A percentile compares a stretch with the other conserved stretches of the same genome.
Evolutionary conservation across 2,113 vertebrate species (phyloP).

Genomic region (Fulmarus glacialis): DNA sequence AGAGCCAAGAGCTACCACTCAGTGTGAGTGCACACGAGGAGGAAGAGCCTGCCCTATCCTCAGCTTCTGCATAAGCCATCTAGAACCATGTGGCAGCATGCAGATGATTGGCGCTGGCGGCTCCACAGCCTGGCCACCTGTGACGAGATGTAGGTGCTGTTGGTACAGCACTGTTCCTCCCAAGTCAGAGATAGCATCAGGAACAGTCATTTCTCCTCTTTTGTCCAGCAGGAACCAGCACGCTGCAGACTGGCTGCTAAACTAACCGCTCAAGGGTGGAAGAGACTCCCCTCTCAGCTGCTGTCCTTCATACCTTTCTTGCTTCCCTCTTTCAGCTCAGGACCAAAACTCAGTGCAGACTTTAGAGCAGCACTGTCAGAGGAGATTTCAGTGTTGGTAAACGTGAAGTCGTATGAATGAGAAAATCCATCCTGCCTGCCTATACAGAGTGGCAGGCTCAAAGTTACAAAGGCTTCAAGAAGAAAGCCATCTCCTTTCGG

Average conservation of each 20-base stretch:
- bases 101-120: not conserved
- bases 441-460: not conserved
- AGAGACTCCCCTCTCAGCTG: not conserved
- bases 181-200: not conserved
- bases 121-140: not conserved
- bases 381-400: not conserved
- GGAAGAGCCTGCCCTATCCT: not conserved
- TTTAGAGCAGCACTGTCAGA: not conserved
- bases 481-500: not conserved
- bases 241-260: not conserved
- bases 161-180: not conserved
- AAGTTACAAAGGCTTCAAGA: not conserved
- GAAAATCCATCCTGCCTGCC: not conserved
- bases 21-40: fast-evolving
- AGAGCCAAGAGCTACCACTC: not conserved
- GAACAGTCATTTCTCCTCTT: not conserved
- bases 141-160: not conserved
- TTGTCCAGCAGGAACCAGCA: not conserved
- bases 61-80: not conserved
- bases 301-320: not conserved
- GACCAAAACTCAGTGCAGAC: not conserved
- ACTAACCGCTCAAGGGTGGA: not conserved
- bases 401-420: not conserved
- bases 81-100: not conserved
- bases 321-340: not conserved